Percentiles rank a stretch among this genome's conserved stretches.
Conservation (phyloP, 2,888 invertebrate species). For the Parnassius glacialis region DNA sequence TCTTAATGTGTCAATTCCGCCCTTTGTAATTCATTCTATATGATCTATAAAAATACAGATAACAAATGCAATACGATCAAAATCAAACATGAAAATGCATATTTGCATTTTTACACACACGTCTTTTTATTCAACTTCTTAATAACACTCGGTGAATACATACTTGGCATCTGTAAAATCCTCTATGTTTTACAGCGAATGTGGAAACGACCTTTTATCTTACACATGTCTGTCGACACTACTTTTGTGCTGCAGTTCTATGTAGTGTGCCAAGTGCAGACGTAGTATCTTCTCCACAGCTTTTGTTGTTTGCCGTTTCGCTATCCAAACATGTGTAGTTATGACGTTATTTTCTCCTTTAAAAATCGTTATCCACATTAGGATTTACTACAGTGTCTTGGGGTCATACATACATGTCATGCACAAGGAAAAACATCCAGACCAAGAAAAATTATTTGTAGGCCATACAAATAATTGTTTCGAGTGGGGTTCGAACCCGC, state of each 20-base stretch:
- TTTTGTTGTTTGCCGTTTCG: slow-evolving; percentile 11
- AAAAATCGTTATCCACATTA: too few species aligned
- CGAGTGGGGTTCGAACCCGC: too few species aligned
- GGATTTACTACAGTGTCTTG: not conserved
- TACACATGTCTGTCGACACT: slow-evolving; percentile 23
- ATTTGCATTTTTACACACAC: not conserved
- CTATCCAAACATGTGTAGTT: not conserved
- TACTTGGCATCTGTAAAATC: slow-evolving; percentile 19
- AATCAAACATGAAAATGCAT: slow-evolving; percentile 10
- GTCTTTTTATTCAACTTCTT: slow-evolving; percentile 2
- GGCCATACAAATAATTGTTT: too few species aligned
- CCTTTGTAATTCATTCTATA: too few species aligned
- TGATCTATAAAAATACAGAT: not conserved
- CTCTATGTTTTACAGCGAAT: slow-evolving; percentile 6
- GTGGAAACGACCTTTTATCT: slow-evolving; percentile 23
- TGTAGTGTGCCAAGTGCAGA: slow-evolving; percentile 10
- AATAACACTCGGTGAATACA: slow-evolving; percentile 15
- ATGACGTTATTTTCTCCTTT: too few species aligned
- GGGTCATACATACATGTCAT: too few species aligned
- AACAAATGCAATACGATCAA: slow-evolving; percentile 5
- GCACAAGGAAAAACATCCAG: too few species aligned
- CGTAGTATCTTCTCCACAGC: slow-evolving; percentile 8
- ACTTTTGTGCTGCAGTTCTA: slow-evolving; percentile 8
- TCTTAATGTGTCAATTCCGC: too few species aligned
- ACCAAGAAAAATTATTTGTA: too few species aligned